Base-by-base conservation (phyloP, 2,797 vertebrate species). In the Neoniphon sammara region DNA sequence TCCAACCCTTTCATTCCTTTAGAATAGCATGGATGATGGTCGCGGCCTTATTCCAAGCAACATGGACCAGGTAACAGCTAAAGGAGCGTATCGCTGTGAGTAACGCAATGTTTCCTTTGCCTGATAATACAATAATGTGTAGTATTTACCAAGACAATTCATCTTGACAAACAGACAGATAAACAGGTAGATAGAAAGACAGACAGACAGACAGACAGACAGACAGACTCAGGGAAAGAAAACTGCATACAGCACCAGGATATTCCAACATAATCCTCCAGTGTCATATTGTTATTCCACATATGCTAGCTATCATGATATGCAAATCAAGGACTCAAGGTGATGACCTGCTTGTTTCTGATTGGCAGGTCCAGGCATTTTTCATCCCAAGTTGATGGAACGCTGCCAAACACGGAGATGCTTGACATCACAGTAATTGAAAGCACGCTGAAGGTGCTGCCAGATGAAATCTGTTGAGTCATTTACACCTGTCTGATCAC, bases 371-470 rank as follows among this genome's bases (percentile, higher is more conserved):
- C 66, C 57, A 59, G 54, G 12, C 49, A 49, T 78, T 73, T 84
- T 81, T 83, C 70, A 74, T 80, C 56, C 60, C 42, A 39, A 75
- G 39, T 46, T 72, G 82, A 85, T 84, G 75, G 63, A 83, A 75
- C 49, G 31, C 64, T 53, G 72, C 66, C 81, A 77, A 66, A 79
- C 71, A 50, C 15, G 71, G 63, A 67, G 34, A 71, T 36, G 54
- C 57, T 31, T 65, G 73, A 62, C 64, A 31, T 63, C 53, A 4
- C 39, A 68, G 61, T 83, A 83, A 85, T 66, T 78, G 75, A 73
- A 74, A 59, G 60, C 52, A 65, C 25, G 49, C 15, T 39, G 62
- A 46, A 18, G 44, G 74, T 30, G 53, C 25, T 55, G 25, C 17
- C 53, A 55, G 23, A 27, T 17, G 25, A 71, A 78, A 76, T 77